Evolutionary conservation across 1,140 invertebrate genomes (phyloP).

Genomic region (Anastatus disparis): DNA sequence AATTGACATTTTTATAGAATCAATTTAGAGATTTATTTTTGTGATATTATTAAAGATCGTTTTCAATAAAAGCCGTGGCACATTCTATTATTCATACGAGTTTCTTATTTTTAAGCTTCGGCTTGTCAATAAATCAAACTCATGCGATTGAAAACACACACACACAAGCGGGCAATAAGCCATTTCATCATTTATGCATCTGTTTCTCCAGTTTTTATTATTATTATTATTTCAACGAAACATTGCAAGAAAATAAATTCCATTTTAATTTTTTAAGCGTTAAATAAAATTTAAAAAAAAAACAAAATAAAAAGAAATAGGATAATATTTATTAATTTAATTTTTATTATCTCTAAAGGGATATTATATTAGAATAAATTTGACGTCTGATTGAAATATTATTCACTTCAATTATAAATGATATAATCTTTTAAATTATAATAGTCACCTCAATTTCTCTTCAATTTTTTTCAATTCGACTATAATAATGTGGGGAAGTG

Average conservation of each 20-base stretch:
- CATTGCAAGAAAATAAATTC: constrained; percentile 1
- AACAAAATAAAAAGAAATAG: too few species aligned
- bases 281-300: too few species aligned
- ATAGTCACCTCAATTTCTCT: not conserved
- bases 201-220: not conserved
- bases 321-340: too few species aligned
- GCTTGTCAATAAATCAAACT: constrained; percentile 31
- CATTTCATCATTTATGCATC: constrained; percentile 23
- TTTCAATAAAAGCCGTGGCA: not conserved
- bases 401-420: not conserved
- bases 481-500: not conserved
- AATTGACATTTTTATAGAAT: constrained; percentile 5
- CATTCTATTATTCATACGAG: constrained; percentile 4
- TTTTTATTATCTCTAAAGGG: too few species aligned
- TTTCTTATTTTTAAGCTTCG: constrained; percentile 3
- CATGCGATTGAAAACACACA: not conserved
- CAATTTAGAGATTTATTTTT: constrained; percentile 12
- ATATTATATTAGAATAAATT: not conserved
- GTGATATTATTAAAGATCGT: not conserved
- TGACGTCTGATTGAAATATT: not conserved
- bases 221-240: not conserved
- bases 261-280: too few species aligned
- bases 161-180: constrained; percentile 19
- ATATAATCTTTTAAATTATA: not conserved
- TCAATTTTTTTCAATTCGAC: too few species aligned